Evolutionary conservation across 2,888 invertebrate genomes (phyloP).

Genomic region (Plagiodera versicolora): DNA sequence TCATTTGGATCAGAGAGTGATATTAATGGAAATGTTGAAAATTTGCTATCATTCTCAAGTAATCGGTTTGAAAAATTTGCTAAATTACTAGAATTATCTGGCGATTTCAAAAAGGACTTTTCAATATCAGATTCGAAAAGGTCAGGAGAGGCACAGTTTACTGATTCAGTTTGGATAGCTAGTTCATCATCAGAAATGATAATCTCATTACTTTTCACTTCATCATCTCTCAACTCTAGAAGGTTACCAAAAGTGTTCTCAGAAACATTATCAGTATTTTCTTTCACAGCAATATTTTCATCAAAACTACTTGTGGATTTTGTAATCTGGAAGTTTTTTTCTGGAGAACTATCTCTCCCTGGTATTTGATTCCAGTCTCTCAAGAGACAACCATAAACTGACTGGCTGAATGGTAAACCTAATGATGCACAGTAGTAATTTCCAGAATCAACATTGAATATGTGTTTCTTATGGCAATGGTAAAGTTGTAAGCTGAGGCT

Average conservation of each 20-base stretch:
- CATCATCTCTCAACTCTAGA: not conserved
- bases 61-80: not conserved
- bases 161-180: not conserved
- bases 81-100: not conserved
- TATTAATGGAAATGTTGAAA: too few relatives aligned
- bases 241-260: not conserved
- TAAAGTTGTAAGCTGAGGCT: slow-evolving; percentile 31
- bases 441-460: slow-evolving; percentile 20
- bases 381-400: slow-evolving; percentile 58
- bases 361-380: slow-evolving; percentile 65
- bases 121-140: slow-evolving; percentile 47
- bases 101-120: slow-evolving; percentile 10
- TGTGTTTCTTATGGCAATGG: slow-evolving; percentile 9
- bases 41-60: not conserved
- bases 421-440: slow-evolving; percentile 10
- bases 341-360: slow-evolving; percentile 64
- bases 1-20: too few relatives aligned
- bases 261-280: not conserved
- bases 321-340: too few relatives aligned
- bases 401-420: slow-evolving; percentile 51
- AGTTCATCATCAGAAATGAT: slow-evolving; percentile 7
- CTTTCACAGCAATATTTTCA: not conserved
- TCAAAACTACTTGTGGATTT: slow-evolving; percentile 11
- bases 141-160: slow-evolving; percentile 43
- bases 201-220: not conserved